These are phyloP conservation scores for Halcyon malimbica DNA, from an alignment of 2,113 vertebrate species.

Conservation along the genomic window DNA sequence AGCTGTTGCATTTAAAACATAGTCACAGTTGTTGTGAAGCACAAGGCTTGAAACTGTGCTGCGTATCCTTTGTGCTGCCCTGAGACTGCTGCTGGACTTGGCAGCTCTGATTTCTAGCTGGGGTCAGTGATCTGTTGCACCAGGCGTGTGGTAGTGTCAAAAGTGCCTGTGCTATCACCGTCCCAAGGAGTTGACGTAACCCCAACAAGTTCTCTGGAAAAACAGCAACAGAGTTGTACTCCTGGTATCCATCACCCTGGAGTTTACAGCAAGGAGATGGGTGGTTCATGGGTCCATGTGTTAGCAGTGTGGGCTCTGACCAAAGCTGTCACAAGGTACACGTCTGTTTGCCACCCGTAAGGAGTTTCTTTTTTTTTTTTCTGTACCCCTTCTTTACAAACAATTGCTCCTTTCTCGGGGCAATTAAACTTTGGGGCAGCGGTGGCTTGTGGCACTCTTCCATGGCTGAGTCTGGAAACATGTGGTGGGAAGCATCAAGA, in stretches of 20 bases:
- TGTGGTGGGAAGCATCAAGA: neutral
- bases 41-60: neutral
- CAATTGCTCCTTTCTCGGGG: neutral
- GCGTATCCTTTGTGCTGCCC: neutral
- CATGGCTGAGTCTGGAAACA: neutral
- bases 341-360: neutral
- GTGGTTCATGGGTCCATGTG: accelerated
- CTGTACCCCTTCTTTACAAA: neutral
- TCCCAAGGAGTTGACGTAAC: neutral
- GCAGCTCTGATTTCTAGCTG: accelerated
- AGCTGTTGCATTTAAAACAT: neutral
- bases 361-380: neutral
- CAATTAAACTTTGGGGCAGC: neutral
- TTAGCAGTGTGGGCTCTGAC: accelerated
- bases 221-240: neutral
- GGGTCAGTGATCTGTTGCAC: neutral
- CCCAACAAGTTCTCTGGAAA: neutral
- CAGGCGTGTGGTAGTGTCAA: neutral
- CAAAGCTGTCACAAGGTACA: neutral
- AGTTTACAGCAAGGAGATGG: neutral
- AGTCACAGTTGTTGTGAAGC: neutral
- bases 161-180: neutral
- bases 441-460: neutral
- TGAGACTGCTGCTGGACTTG: neutral
- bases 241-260: neutral